A percentile compares a stretch with the other conserved stretches of the same genome.
phyloP scores from a whole-genome alignment of 2,888 invertebrate genomes.

The Tipula unca region DNA sequence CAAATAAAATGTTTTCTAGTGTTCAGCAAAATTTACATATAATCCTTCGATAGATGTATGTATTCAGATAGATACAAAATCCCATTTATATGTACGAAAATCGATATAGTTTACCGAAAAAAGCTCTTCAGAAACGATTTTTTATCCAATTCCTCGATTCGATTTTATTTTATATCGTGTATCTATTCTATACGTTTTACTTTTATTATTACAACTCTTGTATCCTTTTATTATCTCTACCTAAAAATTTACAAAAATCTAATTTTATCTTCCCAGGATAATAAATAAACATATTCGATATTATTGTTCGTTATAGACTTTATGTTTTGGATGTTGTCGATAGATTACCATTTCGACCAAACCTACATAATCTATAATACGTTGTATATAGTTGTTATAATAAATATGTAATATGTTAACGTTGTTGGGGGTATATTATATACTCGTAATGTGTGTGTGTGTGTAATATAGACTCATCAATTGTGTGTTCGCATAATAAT shows the following conservation, averaged over 20 bases:
- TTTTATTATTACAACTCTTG: background rate
- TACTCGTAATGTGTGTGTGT: background rate
- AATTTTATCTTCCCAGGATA: slow-evolving; percentile 8
- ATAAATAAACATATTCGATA: background rate
- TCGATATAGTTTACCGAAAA: background rate
- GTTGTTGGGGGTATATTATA: background rate
- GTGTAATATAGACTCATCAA: background rate
- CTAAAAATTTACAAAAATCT: background rate
- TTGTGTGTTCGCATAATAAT: background rate
- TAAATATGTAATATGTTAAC: background rate
- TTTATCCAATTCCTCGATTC: background rate
- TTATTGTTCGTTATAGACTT: background rate
- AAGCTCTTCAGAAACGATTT: background rate
- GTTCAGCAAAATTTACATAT: background rate
- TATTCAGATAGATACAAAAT: background rate
- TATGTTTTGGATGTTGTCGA: background rate
- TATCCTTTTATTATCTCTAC: background rate
- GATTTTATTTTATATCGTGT: background rate
- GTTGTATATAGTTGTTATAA: background rate
- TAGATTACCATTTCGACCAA: background rate
- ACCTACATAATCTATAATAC: background rate
- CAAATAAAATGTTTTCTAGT: background rate
- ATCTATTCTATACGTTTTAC: background rate
- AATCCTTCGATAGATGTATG: background rate
- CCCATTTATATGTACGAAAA: background rate